phyloP scores from a whole-genome alignment of 1,140 invertebrate species.

The Nymphalis io region DNA sequence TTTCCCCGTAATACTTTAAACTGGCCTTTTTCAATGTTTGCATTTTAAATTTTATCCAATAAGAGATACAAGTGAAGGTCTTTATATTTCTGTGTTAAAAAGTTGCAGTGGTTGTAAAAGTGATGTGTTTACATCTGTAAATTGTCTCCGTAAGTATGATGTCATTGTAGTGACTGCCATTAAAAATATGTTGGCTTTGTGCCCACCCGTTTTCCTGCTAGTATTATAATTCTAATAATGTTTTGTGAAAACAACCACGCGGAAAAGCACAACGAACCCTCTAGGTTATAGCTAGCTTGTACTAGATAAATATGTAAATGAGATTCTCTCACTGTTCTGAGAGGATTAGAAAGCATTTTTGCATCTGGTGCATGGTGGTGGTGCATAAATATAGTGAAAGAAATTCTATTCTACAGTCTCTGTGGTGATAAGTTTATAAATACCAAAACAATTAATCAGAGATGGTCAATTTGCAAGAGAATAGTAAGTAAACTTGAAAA shows the following conservation, averaged over 20 bases:
- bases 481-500: conserved; percentile 29
- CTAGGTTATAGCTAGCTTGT: conserved; percentile 61
- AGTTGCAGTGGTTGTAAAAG: conserved; percentile 48
- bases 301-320: conserved; percentile 50
- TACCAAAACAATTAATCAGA: conserved; percentile 7
- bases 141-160: conserved; percentile 77
- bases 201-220: conserved; percentile 76
- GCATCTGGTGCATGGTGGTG: conserved; percentile 16
- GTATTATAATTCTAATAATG: conserved; percentile 62
- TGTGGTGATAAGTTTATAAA: not conserved
- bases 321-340: conserved; percentile 39
- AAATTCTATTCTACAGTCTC: not conserved
- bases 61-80: conserved; percentile 36
- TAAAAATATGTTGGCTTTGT: conserved; percentile 79
- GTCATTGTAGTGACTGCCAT: conserved; percentile 75
- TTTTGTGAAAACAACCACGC: conserved; percentile 68
- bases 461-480: conserved; percentile 37
- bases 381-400: not conserved
- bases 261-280: conserved; percentile 60
- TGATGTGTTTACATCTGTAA: conserved; percentile 79
- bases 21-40: conserved; percentile 35
- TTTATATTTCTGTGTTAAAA: conserved; percentile 39
- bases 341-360: conserved; percentile 39
- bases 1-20: conserved; percentile 55
- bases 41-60: conserved; percentile 27